Evolutionary conservation across 2,888 invertebrate genomes (phyloP), one percentile per base, ranked within the genome.

Genomic region (Zele albiditarsus): DNA sequence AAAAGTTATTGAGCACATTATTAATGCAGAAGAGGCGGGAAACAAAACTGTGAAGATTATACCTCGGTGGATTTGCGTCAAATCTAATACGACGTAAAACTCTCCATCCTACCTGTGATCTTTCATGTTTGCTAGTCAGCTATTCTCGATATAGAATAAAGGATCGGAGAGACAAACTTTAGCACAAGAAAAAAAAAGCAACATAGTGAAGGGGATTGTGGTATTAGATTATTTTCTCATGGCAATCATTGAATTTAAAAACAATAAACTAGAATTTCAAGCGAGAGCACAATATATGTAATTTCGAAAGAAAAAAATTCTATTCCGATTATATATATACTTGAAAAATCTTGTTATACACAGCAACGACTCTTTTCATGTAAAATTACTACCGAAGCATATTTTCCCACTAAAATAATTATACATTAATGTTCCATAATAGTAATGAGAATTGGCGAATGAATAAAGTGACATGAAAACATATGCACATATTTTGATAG

Each of bases 61-160:
- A 83, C 81, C 80, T 82, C 80, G 71, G 80, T 80, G 80, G 77
- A 76, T 79, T 66, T 53, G 67, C 74, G 58, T 74, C 78, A 77
- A 70, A 68, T 73, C 67, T 68, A 66, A 75, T 63, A 67, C 62
- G 66, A 77, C 27, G 75, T 49, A 31, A 46, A 33, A 57, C 65
- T 77, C 77, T 77, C 79, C 78, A 79, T 81, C 79, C 79, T 80
- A 83, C 83, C 84, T 84, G 85, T 85, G 83, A 85, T 84, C 79
- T 80, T 76, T 81, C 78, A 83, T 77, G 82, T 80, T 85, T 82
- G 79, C 85, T 85, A 85, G 85, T 85, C 85, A 84, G 83, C 83
- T 82, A 20, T n/a, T 53, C 20, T 20, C 49, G 6, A 53, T 20
- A 6, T n/a, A 8, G 1, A 8, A 38, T 10, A 10, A 38, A 10